These are phyloP conservation scores for Macaca mulatta DNA, from an alignment of 2,113 vertebrate genomes.

Conservation along the genomic window DNA sequence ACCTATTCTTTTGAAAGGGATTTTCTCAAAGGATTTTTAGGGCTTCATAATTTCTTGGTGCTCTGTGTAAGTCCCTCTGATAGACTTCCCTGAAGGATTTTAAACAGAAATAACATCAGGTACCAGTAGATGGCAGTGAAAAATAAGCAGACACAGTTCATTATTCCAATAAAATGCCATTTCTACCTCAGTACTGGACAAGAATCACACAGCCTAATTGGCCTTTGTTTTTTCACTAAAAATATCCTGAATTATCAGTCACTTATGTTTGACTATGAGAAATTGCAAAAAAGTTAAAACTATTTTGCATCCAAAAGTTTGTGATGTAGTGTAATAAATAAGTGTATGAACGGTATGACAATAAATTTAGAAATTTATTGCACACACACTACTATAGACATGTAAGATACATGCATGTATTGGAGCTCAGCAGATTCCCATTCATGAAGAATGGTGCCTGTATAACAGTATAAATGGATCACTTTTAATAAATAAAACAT, in stretches of 20 bases:
- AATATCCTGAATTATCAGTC: not conserved
- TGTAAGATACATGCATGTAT: not conserved
- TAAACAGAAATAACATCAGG: not conserved
- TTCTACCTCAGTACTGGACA: not conserved
- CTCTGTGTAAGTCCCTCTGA: not conserved
- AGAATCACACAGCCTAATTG: not conserved
- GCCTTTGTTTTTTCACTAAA: not conserved
- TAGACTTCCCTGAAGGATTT: not conserved
- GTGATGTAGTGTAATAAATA: not conserved
- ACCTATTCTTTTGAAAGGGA: slow-evolving; percentile 6
- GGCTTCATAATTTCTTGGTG: not conserved
- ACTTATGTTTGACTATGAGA: not conserved
- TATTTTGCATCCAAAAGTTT: not conserved
- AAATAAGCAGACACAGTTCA: slow-evolving; percentile 30
- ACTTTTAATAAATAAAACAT: not conserved
- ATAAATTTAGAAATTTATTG: not conserved
- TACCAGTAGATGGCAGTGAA: slow-evolving; percentile 74
- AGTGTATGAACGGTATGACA: not conserved
- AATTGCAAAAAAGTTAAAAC: not conserved
- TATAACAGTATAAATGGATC: not conserved
- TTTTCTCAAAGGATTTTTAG: not conserved
- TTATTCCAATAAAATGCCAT: not conserved
- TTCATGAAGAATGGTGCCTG: not conserved
- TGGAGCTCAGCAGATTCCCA: not conserved
- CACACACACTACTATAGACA: not conserved